Evolutionary conservation across 2,888 invertebrate species (phyloP).

Genomic region (Cheilosia vulpina): DNA sequence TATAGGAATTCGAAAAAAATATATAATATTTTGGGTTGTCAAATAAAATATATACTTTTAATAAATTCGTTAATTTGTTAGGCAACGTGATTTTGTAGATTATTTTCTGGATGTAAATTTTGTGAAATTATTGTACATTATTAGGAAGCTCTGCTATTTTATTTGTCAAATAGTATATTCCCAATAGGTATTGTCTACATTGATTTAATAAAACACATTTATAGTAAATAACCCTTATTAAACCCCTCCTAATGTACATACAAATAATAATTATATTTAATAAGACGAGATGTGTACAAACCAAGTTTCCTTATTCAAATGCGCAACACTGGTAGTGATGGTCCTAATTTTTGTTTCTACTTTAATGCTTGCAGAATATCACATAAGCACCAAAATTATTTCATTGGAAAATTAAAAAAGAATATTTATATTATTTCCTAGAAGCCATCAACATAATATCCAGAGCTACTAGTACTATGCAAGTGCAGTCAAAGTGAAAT

Average conservation of each 20-base stretch:
- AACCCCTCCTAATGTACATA: conserved; percentile 70
- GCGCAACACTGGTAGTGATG: conserved; percentile 2
- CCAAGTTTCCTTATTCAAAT: conserved; percentile 1
- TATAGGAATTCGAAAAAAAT: no score
- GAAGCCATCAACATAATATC: no score
- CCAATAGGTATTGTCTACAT: neutral
- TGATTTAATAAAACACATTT: conserved; percentile 1
- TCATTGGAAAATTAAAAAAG: neutral
- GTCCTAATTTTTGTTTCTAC: neutral
- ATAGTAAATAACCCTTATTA: conserved; percentile 66
- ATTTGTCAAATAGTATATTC: neutral
- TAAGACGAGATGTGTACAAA: conserved; percentile 46
- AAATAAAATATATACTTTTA: neutral
- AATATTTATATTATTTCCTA: neutral
- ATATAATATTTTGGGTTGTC: no score
- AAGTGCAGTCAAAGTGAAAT: no score
- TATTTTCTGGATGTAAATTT: neutral
- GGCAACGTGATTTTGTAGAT: neutral
- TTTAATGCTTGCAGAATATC: neutral
- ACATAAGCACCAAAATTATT: no score
- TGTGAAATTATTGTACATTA: neutral
- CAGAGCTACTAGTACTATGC: no score
- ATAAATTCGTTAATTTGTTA: neutral
- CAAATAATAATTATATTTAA: conserved; percentile 16
- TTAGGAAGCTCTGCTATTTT: neutral